Base-by-base conservation (phyloP, 2,888 invertebrate species). In the Xanthia icteritia region DNA sequence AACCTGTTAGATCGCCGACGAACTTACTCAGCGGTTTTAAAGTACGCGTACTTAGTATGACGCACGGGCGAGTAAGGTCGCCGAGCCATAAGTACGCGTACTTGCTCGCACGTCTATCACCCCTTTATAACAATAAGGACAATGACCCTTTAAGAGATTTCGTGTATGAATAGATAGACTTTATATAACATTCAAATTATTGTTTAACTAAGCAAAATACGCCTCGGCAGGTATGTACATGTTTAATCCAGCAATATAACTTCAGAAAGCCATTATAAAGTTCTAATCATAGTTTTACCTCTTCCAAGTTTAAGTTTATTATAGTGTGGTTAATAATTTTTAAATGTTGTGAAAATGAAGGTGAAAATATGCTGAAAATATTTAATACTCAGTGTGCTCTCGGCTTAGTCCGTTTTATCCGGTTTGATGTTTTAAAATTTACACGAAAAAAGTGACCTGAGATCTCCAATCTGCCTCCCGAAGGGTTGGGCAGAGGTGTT, bases 181-280 rank as follows among this genome's bases (percentile, higher is more conserved):
- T 42, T 48, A 20, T 51, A 51, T 48, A 48, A 48, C 64, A 63
- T 27, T 61, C 0, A 54, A 66, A 54, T 54, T 13, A 48, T 48
- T 61, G 23, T 67, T 66, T 63, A 56, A 8, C 45, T 54, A 68
- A 58, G 58, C 56, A 64, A 64, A 51, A 42, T 54, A 15, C 31
- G 36, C 64, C 42, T 51, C 5, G 23, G 2, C 15, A 74, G 42
- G 48, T 77, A 72, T 70, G 64, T 73, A 48, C 68, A 69, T 66
- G 73, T 70, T 79, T 82, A 84, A 82, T 78, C 80, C 68, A 66
- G 81, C 75, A 79, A 86, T 84, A 78, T 64, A 88, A 88, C 83
- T 88, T 86, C 72, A 61, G 67, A 83, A 88, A 88, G 81, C 69
- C 66, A 89, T 89, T 89, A 86, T 73, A 73, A 88, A 88, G 70